Base-by-base conservation (phyloP, 2,888 invertebrate species). In the Bellardia pandia region DNA sequence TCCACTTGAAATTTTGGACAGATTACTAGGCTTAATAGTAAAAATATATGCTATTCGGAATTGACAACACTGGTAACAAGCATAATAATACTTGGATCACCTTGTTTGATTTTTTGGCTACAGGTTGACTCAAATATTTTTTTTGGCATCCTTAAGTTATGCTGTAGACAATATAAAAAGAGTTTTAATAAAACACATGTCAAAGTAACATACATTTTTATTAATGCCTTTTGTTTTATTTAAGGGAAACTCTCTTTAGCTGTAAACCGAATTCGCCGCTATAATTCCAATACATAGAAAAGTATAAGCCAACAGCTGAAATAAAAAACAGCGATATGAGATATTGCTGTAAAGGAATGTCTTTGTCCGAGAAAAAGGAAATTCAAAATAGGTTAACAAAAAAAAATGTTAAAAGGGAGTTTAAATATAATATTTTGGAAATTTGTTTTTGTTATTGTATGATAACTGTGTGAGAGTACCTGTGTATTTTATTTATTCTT, bases 181-280 rank as follows among this genome's bases (percentile, higher is more conserved):
- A 78, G 30, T 58, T 64, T 53, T 51, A 37, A 40, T 14, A 30
- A 78, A 68, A 42, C 68, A 68, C 53, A 66, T 40, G 64, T 23
- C 30, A 58, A 58, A 30, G 60, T 60, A 58, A 58, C 9, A 58
- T 58, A 13, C 8, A 53, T 45, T 42, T 42, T 11, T 3, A 6
- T 1, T n/a, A n/a, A 45, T 45, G 45, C n/a, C n/a, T 51, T 4
- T 13, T 14, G 0, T 37, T 60, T 14, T 2, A 14, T 33, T 37
- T 37, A 37, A 30, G 30, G 30, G n/a, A 2, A 53, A n/a, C 8
- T 45, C 75, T 80, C 80, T 60, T 68, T 58, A 30, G 30, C 64
- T 75, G 82, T 82, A 30, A 82, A 60, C 8, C n/a, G 16, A 69
- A 23, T 82, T 76, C 56, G 68, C 30, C 48, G 79, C n/a, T 40